Conservation (phyloP, 1,140 invertebrate genomes). For the Melipona quadrifasciata region DNA sequence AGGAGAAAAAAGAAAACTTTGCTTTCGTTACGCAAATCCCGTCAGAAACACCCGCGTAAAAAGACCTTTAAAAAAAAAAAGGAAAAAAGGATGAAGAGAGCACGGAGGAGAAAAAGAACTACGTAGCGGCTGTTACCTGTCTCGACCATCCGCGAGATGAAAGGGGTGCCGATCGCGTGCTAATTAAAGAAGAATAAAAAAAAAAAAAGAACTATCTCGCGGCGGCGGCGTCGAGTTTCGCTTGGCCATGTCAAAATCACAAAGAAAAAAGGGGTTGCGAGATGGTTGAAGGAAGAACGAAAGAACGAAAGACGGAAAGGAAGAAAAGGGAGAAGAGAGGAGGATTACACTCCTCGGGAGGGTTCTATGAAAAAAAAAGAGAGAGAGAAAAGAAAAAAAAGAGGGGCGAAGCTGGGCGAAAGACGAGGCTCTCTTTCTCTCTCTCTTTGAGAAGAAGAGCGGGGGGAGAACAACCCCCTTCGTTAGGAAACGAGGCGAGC, state of each 20-base stretch:
- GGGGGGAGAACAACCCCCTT: conserved; percentile 58
- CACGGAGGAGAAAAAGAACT: not conserved
- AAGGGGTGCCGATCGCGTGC: conserved; percentile 45
- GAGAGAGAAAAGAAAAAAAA: not conserved
- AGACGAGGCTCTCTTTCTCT: conserved; percentile 13
- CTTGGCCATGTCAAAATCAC: conserved; percentile 52
- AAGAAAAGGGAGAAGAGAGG: conserved; percentile 13
- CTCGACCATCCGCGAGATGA: conserved; percentile 27
- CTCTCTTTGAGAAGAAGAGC: not conserved
- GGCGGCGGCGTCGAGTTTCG: conserved; percentile 24
- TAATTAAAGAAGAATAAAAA: conserved; percentile 50
- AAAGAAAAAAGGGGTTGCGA: conserved; percentile 40
- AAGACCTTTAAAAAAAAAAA: not conserved
- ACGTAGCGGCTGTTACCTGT: conserved; percentile 9
- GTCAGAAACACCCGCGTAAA: not conserved
- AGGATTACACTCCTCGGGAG: conserved; percentile 43
- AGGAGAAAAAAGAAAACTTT: not conserved
- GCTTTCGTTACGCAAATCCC: not conserved
- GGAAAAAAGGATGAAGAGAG: not conserved
- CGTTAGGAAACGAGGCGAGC: conserved; percentile 70
- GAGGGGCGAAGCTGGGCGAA: conserved; percentile 24
- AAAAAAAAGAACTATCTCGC: conserved; percentile 26
- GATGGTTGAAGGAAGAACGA: not conserved
- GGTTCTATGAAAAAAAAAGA: conserved; percentile 16
- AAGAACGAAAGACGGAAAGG: not conserved